Evolutionary conservation across 2,797 vertebrate genomes (phyloP).

Genomic region (Gastrophryne carolinensis): DNA sequence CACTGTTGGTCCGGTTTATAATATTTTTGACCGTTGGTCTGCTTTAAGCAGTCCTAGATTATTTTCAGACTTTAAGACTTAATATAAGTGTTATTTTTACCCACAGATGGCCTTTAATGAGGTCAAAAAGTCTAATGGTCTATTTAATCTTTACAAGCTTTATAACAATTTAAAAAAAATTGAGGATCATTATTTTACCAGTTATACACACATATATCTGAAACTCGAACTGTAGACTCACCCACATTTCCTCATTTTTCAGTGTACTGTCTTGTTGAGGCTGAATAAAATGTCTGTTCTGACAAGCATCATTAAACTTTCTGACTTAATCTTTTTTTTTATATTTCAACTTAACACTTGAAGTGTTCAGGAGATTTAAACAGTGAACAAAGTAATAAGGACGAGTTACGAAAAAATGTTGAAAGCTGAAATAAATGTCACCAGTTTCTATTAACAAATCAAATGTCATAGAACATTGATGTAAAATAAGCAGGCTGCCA

Average conservation of each 20-base stretch:
- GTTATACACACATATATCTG: neutral
- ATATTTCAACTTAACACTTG: neutral
- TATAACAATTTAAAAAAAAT: too few species aligned
- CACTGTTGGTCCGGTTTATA: too few species aligned
- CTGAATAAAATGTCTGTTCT: neutral
- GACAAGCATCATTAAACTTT: constrained; percentile 16
- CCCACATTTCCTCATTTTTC: neutral
- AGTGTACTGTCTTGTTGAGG: neutral
- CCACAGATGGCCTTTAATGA: too few species aligned
- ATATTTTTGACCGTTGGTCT: too few species aligned
- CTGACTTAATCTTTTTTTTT: constrained; percentile 12
- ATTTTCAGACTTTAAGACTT: too few species aligned
- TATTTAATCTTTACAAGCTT: too few species aligned
- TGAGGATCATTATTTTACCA: too few species aligned
- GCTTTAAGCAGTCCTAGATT: too few species aligned
- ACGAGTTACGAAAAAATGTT: neutral
- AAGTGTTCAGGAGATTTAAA: neutral
- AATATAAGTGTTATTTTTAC: too few species aligned
- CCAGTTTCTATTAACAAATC: constrained; percentile 16
- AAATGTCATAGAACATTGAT: neutral
- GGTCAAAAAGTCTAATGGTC: too few species aligned
- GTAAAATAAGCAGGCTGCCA: neutral
- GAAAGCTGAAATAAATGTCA: neutral
- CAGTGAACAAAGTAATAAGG: neutral
- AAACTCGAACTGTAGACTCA: neutral